phyloP scores from a whole-genome alignment of 2,888 invertebrate genomes.

The Plemyria rubiginata region DNA sequence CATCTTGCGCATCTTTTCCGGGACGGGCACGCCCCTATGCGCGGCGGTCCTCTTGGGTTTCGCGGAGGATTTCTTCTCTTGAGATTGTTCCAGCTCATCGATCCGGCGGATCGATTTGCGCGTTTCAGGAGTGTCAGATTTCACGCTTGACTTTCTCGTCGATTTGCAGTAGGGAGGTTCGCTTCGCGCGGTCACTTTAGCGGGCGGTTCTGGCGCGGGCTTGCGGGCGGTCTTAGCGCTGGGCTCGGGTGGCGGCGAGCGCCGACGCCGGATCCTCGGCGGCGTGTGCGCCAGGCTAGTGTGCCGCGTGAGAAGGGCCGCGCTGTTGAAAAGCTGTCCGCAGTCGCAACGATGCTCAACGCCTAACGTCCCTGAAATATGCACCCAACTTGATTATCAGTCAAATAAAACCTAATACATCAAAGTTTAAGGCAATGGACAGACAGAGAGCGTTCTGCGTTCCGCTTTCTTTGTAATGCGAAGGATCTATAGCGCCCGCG shows the following conservation, averaged over 20 bases:
- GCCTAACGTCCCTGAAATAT: slow-evolving; percentile 56
- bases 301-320: slow-evolving; percentile 73
- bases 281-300: slow-evolving; percentile 79
- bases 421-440: too few species aligned
- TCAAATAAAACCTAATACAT: background rate
- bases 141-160: slow-evolving; percentile 30
- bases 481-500: too few species aligned
- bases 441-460: too few species aligned
- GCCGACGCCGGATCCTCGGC: slow-evolving; percentile 74
- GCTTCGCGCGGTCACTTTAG: slow-evolving; percentile 50
- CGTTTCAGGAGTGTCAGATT: slow-evolving; percentile 35
- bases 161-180: slow-evolving; percentile 43
- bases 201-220: slow-evolving; percentile 41
- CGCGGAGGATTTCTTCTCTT: slow-evolving; percentile 41
- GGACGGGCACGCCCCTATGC: slow-evolving; percentile 71
- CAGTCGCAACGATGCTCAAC: slow-evolving; percentile 82
- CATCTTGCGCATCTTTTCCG: slow-evolving; percentile 69
- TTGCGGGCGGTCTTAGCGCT: slow-evolving; percentile 34
- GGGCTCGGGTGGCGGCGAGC: slow-evolving; percentile 55
- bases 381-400: background rate
- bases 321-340: slow-evolving; percentile 76
- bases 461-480: too few species aligned
- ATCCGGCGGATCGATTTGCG: slow-evolving; percentile 45
- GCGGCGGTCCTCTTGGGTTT: slow-evolving; percentile 54
- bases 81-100: slow-evolving; percentile 31